These are phyloP conservation scores for Lumbricus terrestris DNA, from an alignment of 2,888 invertebrate genomes.

Conservation along the genomic window DNA sequence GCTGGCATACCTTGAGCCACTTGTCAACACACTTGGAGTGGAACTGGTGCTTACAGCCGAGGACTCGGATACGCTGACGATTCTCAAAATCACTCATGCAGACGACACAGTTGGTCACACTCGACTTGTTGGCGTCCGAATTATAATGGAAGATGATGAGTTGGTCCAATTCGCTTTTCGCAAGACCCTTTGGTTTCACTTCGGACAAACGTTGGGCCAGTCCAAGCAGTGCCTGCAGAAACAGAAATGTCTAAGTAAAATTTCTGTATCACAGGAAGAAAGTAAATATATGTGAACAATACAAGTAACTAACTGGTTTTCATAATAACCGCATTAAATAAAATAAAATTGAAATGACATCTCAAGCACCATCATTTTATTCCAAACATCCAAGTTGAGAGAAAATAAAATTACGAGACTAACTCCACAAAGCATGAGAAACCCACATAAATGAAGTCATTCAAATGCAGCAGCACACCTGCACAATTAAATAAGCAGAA, in stretches of 20 bases:
- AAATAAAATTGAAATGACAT: too few relatives aligned
- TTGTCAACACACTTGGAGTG: conserved; percentile 29
- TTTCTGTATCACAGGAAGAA: background rate
- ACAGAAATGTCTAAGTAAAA: background rate
- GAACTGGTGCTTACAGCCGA: conserved; percentile 29
- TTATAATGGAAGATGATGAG: conserved; percentile 24
- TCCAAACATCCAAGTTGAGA: too few relatives aligned
- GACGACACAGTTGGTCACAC: conserved; percentile 24
- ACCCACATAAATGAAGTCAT: background rate
- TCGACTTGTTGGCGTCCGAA: conserved; percentile 18
- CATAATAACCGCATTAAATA: too few relatives aligned
- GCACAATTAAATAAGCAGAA: background rate
- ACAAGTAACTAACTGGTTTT: too few relatives aligned
- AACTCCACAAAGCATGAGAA: background rate
- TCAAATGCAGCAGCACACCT: background rate
- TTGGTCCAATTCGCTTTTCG: conserved; percentile 23
- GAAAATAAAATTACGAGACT: background rate
- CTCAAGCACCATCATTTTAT: too few relatives aligned
- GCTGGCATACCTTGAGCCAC: conserved; percentile 27
- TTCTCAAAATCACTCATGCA: conserved; percentile 30
- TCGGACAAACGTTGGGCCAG: conserved; percentile 25
- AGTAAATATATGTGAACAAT: too few relatives aligned
- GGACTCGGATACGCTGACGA: conserved; percentile 24
- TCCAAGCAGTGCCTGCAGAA: conserved; percentile 23
- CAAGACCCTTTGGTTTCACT: conserved; percentile 24